Evolutionary conservation across 2,888 invertebrate genomes (phyloP), one percentile per base, ranked within the genome.

Genomic region (Plebejus melissa): DNA sequence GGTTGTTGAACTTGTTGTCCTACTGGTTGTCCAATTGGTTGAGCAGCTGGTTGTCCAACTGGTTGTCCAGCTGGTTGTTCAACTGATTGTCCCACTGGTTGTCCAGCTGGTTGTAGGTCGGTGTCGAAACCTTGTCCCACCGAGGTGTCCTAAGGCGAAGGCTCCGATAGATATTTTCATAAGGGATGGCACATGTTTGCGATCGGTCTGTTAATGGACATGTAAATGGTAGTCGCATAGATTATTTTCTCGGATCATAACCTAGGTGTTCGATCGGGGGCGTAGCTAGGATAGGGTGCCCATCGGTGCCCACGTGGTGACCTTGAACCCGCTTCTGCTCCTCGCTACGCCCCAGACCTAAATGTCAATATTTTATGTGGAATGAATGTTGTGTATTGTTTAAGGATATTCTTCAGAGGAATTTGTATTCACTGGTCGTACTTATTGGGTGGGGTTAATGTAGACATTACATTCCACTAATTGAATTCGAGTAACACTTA

Each of bases 321-420:
- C 28, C 65, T 65, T 13, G 36, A 7, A 28, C 28, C 28, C 65
- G 6, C 65, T 16, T 32, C 32, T 16, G 65, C 65, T 65, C 71
- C 41, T 46, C 22, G 71, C 71, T 22, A 41, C 46, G 41, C 71
- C 28, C 41, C 22, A 28, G 84, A 85, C 89, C 88, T 90, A 85
- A 84, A 87, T 88, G 87, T 86, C 58, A 84, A 82, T 88, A 89
- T 87, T 88, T 88, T 87, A 88, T 90, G 90, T 92, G 90, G 91
- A 91, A 88, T 91, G 87, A 91, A 93, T 92, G 93, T 93, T 93
- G 92, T 90, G 91, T 92, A 91, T 93, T 92, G 89, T 90, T 93
- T 83, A 83, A 82, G 83, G 79, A 82, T 83, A 83, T 90, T 86
- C 83, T 85, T 83, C 85, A 85, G 85, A 82, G 83, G 85, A 87